Base-by-base conservation (phyloP, 1,140 invertebrate species). In the Drosophila repleta region DNA sequence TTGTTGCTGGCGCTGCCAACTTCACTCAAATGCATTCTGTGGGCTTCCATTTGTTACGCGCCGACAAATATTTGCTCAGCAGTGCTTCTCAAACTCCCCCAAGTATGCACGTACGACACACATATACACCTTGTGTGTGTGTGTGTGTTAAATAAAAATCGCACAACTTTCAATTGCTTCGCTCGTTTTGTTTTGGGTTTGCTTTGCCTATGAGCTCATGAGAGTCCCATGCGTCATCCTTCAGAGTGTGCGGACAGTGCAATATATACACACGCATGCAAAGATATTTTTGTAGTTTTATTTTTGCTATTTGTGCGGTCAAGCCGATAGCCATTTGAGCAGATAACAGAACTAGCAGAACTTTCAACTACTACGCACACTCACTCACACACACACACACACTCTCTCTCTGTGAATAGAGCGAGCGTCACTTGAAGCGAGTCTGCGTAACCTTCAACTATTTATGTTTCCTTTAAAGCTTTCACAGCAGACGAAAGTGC, bases 21-120 rank as follows among this genome's bases (percentile, higher is more conserved):
- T 77, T 72, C 65, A 49, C 68, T 71, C 68, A 71, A 71, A 71
- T 71, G 68, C 62, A 71, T 71, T 71, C 20, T 71, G 62, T 62
- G 46, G 68, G 68, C 62, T 71, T 71, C 68, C 68, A 65, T 37
- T 72, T 66, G 62, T 29, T 64, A 60, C 64, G 53, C 46, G 18
- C 57, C 18, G 60, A 51, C 53, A 72, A 72, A 72, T 73, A 73
- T 73, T 73, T 73, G 43, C 70, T 51, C 35, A 68, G 2, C 67
- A 39, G 32, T 39, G 32, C 68, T 39, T 39, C 49, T 29, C 69
- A 60, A 53, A 72, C 62, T 71, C 62, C 62, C 46, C 52, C 68
- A 41, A 37, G 26, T 29, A 32, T n/a, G 21, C 4, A 65, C 45
- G 49, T 20, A 55, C n/a, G n/a, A n/a, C 18, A 20, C 4, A n/a